Base-by-base conservation (phyloP, 2,113 vertebrate genomes). In the Lycaon pictus region DNA sequence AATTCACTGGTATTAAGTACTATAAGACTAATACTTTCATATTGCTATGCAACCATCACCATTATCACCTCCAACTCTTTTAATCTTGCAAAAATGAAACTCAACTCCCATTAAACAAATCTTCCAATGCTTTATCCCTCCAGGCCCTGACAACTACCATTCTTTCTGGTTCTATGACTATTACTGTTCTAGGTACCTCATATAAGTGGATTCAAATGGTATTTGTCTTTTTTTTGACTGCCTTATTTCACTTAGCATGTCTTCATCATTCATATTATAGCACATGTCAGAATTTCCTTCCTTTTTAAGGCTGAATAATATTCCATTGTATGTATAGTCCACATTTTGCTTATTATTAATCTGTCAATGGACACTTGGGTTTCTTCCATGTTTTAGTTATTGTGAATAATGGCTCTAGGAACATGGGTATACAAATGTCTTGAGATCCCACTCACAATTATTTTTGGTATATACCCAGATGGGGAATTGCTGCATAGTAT, bases 31-130 rank as follows among this genome's bases (percentile, higher is more conserved):
- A 74, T 74, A 25, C 22, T 72, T 62, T 83, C 10, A 15, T 62
- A 74, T 84, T 92, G 48, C 71, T 22, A 5, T 60, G 27, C 65
- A 83, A 71, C 0, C 27, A 23, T 55, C 37, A 48, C 72, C 67
- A 32, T 43, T 27, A 81, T 79, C n/a, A 29, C n/a, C 27, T 74
- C 25, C 55, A 72, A 58, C 27, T 85, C 13, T 58, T 69, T 67
- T 90, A 35, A 84, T 90, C 22, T 58, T 77, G 16, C 29, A 85
- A 77, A 95, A 84, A 29, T 77, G 35, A 58, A 95, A 84, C 48
- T 56, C 5, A 65, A 11, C 76, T 27, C 20, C 11, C 48, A 74
- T 48, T 67, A 27, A 95, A 90, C 11, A 88, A 60, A 74, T 55
- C n/a, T 48, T n/a, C 29, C 17, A 1, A 37, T 22, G 22, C 3